Base-by-base conservation (phyloP, 2,888 invertebrate species). In the Drosophila falleni region DNA sequence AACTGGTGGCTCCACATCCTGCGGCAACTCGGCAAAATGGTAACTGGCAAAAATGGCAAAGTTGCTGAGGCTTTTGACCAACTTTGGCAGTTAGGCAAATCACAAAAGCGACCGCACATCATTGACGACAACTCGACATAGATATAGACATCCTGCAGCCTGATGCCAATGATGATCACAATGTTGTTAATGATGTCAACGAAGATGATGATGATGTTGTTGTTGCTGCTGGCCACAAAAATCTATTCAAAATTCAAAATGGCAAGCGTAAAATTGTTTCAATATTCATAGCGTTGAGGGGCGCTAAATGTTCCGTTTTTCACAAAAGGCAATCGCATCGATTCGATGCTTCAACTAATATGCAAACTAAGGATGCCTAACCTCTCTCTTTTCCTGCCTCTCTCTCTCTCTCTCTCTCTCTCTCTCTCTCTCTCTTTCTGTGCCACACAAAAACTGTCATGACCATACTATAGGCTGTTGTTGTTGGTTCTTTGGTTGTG, bases 201-300 rank as follows among this genome's bases (percentile, higher is more conserved):
- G 51, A 19, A 13, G 55, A 33, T 65, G 41, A 3, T 23, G 39
- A 0, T 42, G 19, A 42, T 35, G 16, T 3, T 13, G 55, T 19
- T n/a, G 55, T 33, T 65, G 47, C 8, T 16, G 46, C 5, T 23
- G 19, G 46, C 62, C 64, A 56, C 71, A 76, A 62, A 66, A 80
- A 69, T 71, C 87, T 84, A 84, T 86, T 85, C 80, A 86, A 81
- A 85, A 89, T 87, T 77, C 85, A 87, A 86, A 86, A 87, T 89
- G 86, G 85, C 80, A 81, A 85, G 87, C 89, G 89, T 77, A 89
- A 86, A 86, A 86, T 89, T 89, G 86, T 89, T 87, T 87, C 86
- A 89, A 87, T 89, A 87, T 87, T 89, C 86, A 87, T 86, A 89
- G 74, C 85, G 81, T 74, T 87, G 73, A 81, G 88, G 73, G 85